Base-by-base conservation (phyloP, 2,888 invertebrate genomes). In the Proisotoma minuta region DNA sequence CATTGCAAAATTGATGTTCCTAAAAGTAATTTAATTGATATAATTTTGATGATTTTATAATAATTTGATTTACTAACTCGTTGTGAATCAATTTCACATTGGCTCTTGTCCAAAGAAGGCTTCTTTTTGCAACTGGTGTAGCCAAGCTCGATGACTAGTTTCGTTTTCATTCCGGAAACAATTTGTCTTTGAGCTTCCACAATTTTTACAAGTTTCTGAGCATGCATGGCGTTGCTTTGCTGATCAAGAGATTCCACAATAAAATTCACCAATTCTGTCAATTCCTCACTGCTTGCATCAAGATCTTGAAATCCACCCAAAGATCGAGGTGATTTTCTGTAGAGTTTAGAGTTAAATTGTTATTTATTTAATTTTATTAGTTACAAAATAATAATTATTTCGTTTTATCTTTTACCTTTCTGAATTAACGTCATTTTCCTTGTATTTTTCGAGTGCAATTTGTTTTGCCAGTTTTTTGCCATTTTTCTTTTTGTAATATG, bases 141-240 rank as follows among this genome's bases (percentile, higher is more conserved):
- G 15, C 83, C 83, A 10, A 87, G 77, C 69, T 82, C 79, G 54
- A 83, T 82, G 68, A 82, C 81, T 49, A 88, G 81, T 74, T 80
- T 82, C 27, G 83, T 84, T 56, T 82, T 74, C 27, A 77, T 72
- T 20, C 85, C 86, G 52, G 82, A 77, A 3, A 84, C 82, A 12
- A 83, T 71, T 68, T 76, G 75, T 47, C 62, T 59, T 12, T 65
- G 52, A 5, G 74, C 75, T 15, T 69, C 56, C 15, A 74, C 57
- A 43, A 76, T 69, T 24, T 68, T 57, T 10, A 73, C 71, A 1
- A 75, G 23, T 54, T 68, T 71, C 43, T 77, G 74, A 12, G 69
- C 72, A 65, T 75, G 74, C 27, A 69, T 53, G 8, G 74, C 71
- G 65, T 74, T 74, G n/a, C 71, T 65, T 27, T 63, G 58, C 15